phyloP scores from a whole-genome alignment of 2,113 vertebrate species.

The Bagarius yarrelli region DNA sequence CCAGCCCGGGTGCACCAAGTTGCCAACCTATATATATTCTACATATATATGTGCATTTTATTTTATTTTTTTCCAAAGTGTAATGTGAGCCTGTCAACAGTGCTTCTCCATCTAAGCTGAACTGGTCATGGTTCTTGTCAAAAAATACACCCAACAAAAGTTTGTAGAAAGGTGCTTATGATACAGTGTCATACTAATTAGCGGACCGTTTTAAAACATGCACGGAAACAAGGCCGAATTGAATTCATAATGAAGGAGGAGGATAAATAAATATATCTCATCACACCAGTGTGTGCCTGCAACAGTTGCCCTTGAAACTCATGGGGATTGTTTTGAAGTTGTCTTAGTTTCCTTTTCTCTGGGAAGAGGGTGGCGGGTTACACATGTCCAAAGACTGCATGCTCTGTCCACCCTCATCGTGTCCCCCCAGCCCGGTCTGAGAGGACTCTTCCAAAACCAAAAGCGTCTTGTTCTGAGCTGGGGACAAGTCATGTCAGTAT shows the following conservation, averaged over 20 bases:
- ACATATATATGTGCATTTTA: slow-evolving; percentile 64
- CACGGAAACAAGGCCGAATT: slow-evolving; percentile 34
- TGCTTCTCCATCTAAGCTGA: slow-evolving; percentile 76
- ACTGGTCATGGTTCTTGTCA: slow-evolving; percentile 77
- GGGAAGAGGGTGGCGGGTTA: slow-evolving; percentile 49
- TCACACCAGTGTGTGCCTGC: slow-evolving; percentile 99
- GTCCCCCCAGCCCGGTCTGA: slow-evolving; percentile 44
- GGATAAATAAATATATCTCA: slow-evolving; percentile 61
- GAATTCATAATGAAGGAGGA: slow-evolving; percentile 56
- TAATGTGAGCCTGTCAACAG: slow-evolving; percentile 95
- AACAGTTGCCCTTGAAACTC: slow-evolving; percentile 84
- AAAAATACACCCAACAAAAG: slow-evolving; percentile 59
- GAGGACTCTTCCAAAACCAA: slow-evolving; percentile 50
- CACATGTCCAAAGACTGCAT: slow-evolving; percentile 78
- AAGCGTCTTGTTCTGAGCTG: slow-evolving; percentile 46
- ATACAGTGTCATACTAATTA: slow-evolving; percentile 94
- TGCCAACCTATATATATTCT: slow-evolving; percentile 84
- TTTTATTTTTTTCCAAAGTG: slow-evolving; percentile 76
- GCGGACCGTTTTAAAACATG: slow-evolving; percentile 66
- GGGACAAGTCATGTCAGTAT: slow-evolving; percentile 52
- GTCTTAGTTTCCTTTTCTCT: slow-evolving; percentile 57
- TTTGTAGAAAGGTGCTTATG: slow-evolving; percentile 62
- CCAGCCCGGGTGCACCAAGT: slow-evolving; percentile 85
- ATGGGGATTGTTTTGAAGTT: slow-evolving; percentile 68
- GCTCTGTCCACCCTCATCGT: slow-evolving; percentile 29